A percentile compares a stretch with the other conserved stretches of the same genome.
Conservation (phyloP, 2,113 vertebrate species). For the Mungos mungo region DNA sequence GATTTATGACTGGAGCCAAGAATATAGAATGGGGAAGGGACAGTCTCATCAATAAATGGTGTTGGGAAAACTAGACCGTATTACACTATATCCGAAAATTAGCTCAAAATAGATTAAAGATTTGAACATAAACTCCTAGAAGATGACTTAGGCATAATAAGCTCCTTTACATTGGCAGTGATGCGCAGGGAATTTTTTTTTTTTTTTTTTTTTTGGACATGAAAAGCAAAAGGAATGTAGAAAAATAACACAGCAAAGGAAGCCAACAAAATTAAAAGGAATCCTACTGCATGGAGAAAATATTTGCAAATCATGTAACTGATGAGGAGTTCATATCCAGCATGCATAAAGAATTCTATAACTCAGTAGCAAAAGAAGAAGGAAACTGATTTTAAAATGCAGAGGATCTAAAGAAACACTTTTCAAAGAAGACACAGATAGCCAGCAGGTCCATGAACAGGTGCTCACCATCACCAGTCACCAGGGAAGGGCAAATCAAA, state of each 20-base stretch:
- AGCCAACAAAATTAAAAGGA: background rate
- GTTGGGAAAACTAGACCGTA: background rate
- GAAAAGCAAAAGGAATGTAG: background rate
- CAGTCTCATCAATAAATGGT: background rate
- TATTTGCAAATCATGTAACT: background rate
- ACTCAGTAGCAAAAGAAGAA: background rate
- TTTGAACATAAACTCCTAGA: background rate
- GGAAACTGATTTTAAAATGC: background rate
- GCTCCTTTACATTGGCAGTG: background rate
- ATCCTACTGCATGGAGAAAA: background rate
- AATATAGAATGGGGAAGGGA: background rate
- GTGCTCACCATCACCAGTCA: background rate
- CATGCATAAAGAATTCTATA: background rate
- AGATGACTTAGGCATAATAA: background rate
- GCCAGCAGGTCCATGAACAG: background rate
- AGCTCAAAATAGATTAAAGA: too few relatives aligned
- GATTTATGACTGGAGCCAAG: background rate
- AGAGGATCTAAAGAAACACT: background rate
- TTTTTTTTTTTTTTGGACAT: background rate
- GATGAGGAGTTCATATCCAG: background rate
- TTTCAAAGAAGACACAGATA: background rate
- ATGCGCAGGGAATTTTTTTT: background rate
- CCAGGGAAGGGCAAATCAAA: background rate
- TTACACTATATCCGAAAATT: too few relatives aligned
- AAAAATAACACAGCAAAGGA: background rate